Percentiles rank a stretch among this genome's conserved stretches.
phyloP scores from a whole-genome alignment of 1,140 invertebrate species.

The Diplogasteroides magnus region DNA sequence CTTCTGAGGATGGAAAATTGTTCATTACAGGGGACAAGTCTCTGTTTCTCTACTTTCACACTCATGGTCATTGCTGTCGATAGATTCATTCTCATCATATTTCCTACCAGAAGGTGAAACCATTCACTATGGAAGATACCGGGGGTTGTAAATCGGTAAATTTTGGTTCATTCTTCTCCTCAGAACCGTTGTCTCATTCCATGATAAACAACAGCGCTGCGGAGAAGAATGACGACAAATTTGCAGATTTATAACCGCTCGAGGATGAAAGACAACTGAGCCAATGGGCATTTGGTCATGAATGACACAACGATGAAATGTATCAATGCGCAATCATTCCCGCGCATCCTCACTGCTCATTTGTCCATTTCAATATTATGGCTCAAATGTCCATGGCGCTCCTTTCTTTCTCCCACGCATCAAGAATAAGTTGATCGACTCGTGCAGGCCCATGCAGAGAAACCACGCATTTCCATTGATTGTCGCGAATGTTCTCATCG shows the following conservation, averaged over 20 bases:
- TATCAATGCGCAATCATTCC: too few species aligned
- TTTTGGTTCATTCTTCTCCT: neutral
- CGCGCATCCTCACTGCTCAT: too few species aligned
- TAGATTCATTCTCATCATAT: constrained; percentile 61
- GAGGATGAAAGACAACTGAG: neutral
- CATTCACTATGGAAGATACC: neutral
- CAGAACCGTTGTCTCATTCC: too few species aligned
- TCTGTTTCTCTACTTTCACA: constrained; percentile 73
- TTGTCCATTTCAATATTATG: neutral
- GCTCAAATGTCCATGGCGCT: neutral
- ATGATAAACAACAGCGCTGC: too few species aligned
- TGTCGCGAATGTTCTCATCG: constrained; percentile 20
- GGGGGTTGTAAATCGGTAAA: too few species aligned
- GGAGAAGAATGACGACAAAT: too few species aligned
- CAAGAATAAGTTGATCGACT: neutral
- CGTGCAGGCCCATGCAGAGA: constrained; percentile 34
- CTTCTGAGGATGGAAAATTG: neutral
- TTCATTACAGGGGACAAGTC: constrained; percentile 25
- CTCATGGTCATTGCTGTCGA: constrained; percentile 93
- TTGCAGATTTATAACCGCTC: too few species aligned
- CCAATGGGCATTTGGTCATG: neutral
- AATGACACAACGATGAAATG: neutral
- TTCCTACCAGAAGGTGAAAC: constrained; percentile 30
- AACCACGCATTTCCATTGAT: constrained; percentile 31
- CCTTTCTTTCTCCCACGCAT: too few species aligned